phyloP scores from a whole-genome alignment of 2,797 vertebrate genomes.

The Melanotaenia pygmaea region DNA sequence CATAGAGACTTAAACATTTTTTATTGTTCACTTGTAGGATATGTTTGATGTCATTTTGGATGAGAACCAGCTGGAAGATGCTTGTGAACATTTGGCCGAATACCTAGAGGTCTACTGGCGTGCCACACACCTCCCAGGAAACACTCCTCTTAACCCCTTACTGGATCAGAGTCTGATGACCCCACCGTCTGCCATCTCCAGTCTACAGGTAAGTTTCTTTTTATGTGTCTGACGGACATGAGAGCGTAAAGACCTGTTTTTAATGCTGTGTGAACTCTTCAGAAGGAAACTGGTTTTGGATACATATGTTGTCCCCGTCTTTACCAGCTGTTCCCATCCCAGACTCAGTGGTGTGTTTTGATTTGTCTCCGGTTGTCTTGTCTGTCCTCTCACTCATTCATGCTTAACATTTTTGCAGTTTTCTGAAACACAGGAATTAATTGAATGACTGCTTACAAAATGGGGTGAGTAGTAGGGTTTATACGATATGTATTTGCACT shows the following conservation, averaged over 20 bases:
- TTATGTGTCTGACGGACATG: neutral
- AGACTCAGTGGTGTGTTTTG: conserved; percentile 67
- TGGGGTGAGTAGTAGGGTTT: conserved; percentile 85
- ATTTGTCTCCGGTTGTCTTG: conserved; percentile 73
- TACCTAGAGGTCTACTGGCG: conserved; percentile 96
- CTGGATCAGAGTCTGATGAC: conserved; percentile 85
- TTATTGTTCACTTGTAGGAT: conserved; percentile 79
- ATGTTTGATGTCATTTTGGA: conserved; percentile 97
- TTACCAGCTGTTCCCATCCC: conserved; percentile 68
- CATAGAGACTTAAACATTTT: neutral
- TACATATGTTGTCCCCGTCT: conserved; percentile 63
- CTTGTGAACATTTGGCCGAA: conserved; percentile 94
- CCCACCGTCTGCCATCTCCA: conserved; percentile 88
- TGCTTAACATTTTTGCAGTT: conserved; percentile 86
- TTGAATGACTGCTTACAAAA: conserved; percentile 84
- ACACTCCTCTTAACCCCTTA: conserved; percentile 83
- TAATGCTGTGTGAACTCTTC: conserved; percentile 5
- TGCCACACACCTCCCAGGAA: conserved; percentile 91
- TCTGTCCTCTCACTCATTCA: conserved; percentile 81
- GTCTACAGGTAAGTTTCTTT: conserved; percentile 87
- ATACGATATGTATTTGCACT: conserved; percentile 63
- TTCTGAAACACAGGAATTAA: conserved; percentile 89
- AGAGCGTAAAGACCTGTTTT: neutral
- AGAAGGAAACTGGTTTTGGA: conserved; percentile 42
- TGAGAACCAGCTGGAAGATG: conserved; percentile 96